Conservation (phyloP, 2,113 vertebrate genomes). For the Polypterus senegalus region DNA sequence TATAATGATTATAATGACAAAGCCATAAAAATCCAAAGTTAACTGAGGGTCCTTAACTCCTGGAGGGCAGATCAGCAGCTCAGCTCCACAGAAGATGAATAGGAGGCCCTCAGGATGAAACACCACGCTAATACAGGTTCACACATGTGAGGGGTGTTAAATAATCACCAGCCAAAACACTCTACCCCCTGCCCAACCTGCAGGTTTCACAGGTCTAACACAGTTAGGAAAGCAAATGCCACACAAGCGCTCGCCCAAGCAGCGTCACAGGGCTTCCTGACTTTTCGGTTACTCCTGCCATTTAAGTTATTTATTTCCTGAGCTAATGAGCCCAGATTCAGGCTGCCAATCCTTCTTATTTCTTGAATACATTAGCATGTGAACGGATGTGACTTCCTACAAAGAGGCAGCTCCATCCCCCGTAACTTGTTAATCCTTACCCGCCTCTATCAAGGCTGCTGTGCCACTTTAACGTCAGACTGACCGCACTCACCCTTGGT, state of each 20-base stretch:
- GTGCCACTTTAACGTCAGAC: no score
- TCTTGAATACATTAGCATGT: not conserved
- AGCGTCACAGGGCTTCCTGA: no score
- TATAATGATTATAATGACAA: conserved; percentile 62
- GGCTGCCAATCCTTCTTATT: not conserved
- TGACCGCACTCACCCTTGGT: no score
- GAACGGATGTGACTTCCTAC: not conserved
- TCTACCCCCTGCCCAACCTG: no score
- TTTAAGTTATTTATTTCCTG: conserved; percentile 2
- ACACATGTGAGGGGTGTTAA: conserved; percentile 13
- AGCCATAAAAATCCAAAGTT: conserved; percentile 58
- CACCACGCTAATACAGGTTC: conserved; percentile 25
- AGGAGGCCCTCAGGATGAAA: conserved; percentile 37
- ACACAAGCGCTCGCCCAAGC: no score
- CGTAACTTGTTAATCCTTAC: no score
- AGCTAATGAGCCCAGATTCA: not conserved
- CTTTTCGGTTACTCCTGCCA: no score
- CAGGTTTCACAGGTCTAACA: no score
- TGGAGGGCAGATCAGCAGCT: conserved; percentile 24
- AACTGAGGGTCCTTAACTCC: conserved; percentile 43
- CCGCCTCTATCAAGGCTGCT: no score
- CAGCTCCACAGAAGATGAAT: conserved; percentile 43
- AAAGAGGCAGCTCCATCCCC: not conserved
- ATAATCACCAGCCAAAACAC: no score
- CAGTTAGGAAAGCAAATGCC: no score